Evolutionary conservation across 2,113 vertebrate genomes (phyloP).

Genomic region (Camarhynchus parvulus): DNA sequence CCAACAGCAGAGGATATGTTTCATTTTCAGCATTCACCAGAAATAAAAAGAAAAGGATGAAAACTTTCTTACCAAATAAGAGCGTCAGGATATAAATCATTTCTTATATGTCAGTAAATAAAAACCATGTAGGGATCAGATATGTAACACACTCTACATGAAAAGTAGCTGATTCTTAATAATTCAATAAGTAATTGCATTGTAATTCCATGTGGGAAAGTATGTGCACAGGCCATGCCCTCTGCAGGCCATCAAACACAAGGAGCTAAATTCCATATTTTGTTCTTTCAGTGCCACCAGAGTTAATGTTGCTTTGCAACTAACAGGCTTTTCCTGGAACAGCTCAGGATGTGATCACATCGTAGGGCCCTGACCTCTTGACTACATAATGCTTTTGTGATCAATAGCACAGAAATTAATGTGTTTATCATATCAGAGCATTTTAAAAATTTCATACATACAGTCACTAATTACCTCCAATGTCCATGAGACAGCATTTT

Average conservation of each 20-base stretch:
- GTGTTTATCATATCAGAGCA: slow-evolving; percentile 39
- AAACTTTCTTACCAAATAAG: not conserved
- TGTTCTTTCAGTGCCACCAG: not conserved
- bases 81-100: not conserved
- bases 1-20: not conserved
- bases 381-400: slow-evolving; percentile 58
- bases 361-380: slow-evolving; percentile 18
- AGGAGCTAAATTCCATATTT: not conserved
- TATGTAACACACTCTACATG: not conserved
- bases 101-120: not conserved
- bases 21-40: not conserved
- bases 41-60: rapidly evolving
- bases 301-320: not conserved
- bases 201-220: not conserved
- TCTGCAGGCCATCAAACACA: not conserved
- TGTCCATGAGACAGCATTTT: not conserved
- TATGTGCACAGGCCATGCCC: not conserved
- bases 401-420: slow-evolving; percentile 65
- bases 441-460: slow-evolving; percentile 7
- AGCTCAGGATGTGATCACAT: slow-evolving; percentile 49
- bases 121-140: not conserved
- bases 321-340: slow-evolving; percentile 40
- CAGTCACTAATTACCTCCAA: slow-evolving; percentile 33
- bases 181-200: not conserved
- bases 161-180: not conserved